Base-by-base conservation (phyloP, 1,140 invertebrate species). In the Drosophila mojavensis region DNA sequence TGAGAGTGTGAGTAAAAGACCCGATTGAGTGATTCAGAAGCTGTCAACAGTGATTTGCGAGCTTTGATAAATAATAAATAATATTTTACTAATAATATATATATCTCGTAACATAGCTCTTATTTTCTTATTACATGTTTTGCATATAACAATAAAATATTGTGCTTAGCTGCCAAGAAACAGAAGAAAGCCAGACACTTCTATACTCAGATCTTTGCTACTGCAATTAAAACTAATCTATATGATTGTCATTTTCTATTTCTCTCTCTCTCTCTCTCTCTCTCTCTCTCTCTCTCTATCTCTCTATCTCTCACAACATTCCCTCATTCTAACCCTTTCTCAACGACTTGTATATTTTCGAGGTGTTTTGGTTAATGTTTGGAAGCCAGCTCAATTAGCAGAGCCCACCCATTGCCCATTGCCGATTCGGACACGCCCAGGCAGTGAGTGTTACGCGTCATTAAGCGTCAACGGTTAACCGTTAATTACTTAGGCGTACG, bases 401-500 rank as follows among this genome's bases (percentile, higher is more conserved):
- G 30, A 28, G 15, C 41, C 63, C 48, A 67, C 48, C 36, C 36
- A 39, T 13, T 39, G 11, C 41, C 70, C 70, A 73, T 72, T 72
- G 45, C 15, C 70, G 61, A 55, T 73, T 55, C 60, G 36, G 62
- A 53, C 55, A 66, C 6, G 62, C 47, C 30, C 47, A 4, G 24
- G 28, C 30, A 24, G 17, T 26, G 60, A 75, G 39, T 45, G 84
- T 78, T 75, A 88, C 73, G 80, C 62, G 77, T 78, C 83, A 88
- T 88, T 77, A 88, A 88, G 39, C 70, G 64, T 62, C 17, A 47
- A 51, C 48, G 36, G 64, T 75, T 82, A 83, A 70, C 62, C 78
- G 73, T 89, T 88, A 88, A 88, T 88, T 83, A 88, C 77, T 88
- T 80, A 71, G 77, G 77, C 68, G 75, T 85, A 79, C 68, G 66